Evolutionary conservation across 2,797 vertebrate species (phyloP), one percentile per base, ranked within the genome.

Genomic region (Smutsia temminckii): DNA sequence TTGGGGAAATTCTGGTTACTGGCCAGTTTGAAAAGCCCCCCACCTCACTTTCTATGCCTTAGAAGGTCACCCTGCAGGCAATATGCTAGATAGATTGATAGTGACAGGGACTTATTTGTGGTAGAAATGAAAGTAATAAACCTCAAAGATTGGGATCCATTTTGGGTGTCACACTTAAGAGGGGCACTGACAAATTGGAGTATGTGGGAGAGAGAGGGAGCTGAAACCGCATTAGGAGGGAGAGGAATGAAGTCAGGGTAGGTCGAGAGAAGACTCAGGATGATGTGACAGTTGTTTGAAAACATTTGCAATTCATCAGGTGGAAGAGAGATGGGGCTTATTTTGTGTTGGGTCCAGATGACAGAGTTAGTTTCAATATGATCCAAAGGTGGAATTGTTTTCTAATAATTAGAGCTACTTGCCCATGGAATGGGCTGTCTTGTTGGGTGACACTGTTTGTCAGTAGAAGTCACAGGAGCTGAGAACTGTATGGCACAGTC

Each of bases 81-180:
- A 81, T 69, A 37, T 29, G 51, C 61, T 74, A 20, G 95, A 93
- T 83, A 94, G 96, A 97, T 92, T 78, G 93, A 95, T 96, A 84
- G 90, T 74, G 94, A 96, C 87, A 87, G 84, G 42, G 93, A 75
- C 91, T 95, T 96, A 92, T 96, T 95, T 97, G 86, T 42, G 29
- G 87, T 64, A 93, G 80, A 95, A 97, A 93, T 96, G 84, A 95
- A 97, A 96, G 94, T 88, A 96, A 96, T 94, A 96, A 96, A 53
- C 79, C 80, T 96, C 84, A 74, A 72, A 94, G 89, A 96, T 75
- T 95, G 95, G 94, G 89, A 68, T 84, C 87, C 72, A 81, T 94
- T 87, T 92, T 74, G 57, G 55, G 93, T 72, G 91, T 94, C 89
- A 93, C 40, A 29, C 25, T 96, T 63, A 69, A 85, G 84, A 87